Conservation (phyloP, 2,888 invertebrate species). For the Drepana falcataria region DNA sequence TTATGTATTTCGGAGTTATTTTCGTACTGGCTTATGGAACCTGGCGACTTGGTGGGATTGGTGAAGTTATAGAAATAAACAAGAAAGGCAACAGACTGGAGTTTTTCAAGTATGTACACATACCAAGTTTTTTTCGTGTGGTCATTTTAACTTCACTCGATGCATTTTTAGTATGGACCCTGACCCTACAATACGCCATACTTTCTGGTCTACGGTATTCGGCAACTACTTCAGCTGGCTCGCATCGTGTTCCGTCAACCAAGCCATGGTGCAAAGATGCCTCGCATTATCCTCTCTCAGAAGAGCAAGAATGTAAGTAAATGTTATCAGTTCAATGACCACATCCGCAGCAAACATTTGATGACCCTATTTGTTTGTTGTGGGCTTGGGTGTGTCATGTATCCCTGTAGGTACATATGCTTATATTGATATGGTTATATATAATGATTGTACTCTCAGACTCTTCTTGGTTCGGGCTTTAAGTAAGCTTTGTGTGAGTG, state of each 20-base stretch:
- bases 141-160: not conserved
- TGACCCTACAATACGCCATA: constrained; percentile 87
- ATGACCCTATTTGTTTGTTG: too few relatives aligned
- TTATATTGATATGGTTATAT: too few relatives aligned
- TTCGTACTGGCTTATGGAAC: constrained; percentile 83
- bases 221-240: constrained; percentile 91
- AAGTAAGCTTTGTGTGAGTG: too few relatives aligned
- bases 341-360: too few relatives aligned
- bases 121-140: not conserved
- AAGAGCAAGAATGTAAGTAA: constrained; percentile 83
- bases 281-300: constrained; percentile 85
- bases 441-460: too few relatives aligned
- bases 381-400: too few relatives aligned
- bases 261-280: constrained; percentile 92
- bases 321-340: not conserved
- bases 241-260: constrained; percentile 89
- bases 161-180: constrained; percentile 81
- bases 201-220: constrained; percentile 87
- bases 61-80: constrained; percentile 80
- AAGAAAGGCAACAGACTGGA: constrained; percentile 81
- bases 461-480: too few relatives aligned
- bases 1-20: constrained; percentile 85
- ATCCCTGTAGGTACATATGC: too few relatives aligned
- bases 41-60: constrained; percentile 80
- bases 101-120: constrained; percentile 82